These are phyloP conservation scores for Bostrychus sinensis DNA, from an alignment of 2,113 vertebrate genomes.

Conservation along the genomic window DNA sequence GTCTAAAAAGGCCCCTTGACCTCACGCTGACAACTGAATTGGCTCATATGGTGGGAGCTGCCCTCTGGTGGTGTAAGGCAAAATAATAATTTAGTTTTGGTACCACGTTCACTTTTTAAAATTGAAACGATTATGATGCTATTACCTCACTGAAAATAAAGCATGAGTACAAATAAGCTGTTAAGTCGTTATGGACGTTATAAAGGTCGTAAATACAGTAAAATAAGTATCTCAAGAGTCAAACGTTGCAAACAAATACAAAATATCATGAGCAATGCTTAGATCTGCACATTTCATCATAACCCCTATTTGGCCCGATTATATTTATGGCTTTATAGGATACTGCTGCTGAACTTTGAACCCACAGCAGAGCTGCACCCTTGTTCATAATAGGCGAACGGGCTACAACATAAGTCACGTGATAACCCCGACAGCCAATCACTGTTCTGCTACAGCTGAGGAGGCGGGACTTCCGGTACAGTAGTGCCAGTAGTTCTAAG, in stretches of 20 bases:
- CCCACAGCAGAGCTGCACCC: slow-evolving; percentile 42
- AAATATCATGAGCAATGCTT: no score
- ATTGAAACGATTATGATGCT: no score
- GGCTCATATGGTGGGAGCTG: slow-evolving; percentile 12
- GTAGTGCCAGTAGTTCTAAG: slow-evolving; percentile 47
- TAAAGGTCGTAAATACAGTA: no score
- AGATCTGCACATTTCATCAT: no score
- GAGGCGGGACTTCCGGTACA: slow-evolving; percentile 56
- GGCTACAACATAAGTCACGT: not conserved
- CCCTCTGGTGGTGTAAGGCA: slow-evolving; percentile 46
- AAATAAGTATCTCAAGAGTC: no score
- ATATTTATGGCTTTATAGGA: not conserved
- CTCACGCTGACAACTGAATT: not conserved
- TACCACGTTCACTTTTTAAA: no score
- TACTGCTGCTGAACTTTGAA: slow-evolving; percentile 21
- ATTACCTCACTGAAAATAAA: no score
- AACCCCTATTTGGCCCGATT: no score
- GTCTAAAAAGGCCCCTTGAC: not conserved
- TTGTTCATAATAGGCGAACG: slow-evolving; percentile 24
- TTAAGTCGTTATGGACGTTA: no score
- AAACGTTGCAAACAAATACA: no score
- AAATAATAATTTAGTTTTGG: not conserved
- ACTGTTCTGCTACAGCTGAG: not conserved
- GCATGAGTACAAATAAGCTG: no score
- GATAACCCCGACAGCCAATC: slow-evolving; percentile 46